These are phyloP conservation scores for Malurus alboscapulatus DNA, from an alignment of 2,113 vertebrate genomes.

Conservation along the genomic window DNA sequence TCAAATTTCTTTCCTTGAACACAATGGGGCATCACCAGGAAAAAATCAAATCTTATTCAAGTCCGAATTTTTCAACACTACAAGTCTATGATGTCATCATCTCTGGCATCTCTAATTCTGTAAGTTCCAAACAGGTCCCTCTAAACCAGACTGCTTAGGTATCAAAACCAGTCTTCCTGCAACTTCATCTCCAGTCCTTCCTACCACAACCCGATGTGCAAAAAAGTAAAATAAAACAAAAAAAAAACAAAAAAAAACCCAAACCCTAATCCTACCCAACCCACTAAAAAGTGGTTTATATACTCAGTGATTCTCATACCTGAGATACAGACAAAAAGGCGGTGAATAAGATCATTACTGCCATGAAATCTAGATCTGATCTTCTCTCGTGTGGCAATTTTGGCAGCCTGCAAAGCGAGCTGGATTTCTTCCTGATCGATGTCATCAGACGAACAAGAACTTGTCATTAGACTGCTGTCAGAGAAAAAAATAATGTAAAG, in stretches of 20 bases:
- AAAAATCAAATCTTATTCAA: neutral
- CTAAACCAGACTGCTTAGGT: neutral
- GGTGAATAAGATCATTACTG: constrained; percentile 95
- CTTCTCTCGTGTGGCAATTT: constrained; percentile 85
- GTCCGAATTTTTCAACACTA: neutral
- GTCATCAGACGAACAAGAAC: constrained; percentile 82
- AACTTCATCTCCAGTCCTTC: neutral
- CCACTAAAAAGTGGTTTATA: neutral
- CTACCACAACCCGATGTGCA: neutral
- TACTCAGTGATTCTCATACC: constrained; percentile 66
- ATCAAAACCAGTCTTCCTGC: neutral
- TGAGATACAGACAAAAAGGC: constrained; percentile 98
- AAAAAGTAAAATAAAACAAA: neutral
- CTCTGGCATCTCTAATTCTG: neutral
- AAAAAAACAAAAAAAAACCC: neutral
- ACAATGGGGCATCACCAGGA: neutral
- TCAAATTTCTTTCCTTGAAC: neutral
- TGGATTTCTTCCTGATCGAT: constrained; percentile 79
- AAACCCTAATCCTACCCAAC: neutral
- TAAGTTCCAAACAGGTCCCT: neutral
- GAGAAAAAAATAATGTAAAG: neutral
- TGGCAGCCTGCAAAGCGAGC: constrained; percentile 78
- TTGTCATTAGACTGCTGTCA: constrained; percentile 76
- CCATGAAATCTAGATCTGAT: constrained; percentile 93
- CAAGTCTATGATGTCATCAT: neutral